Evolutionary conservation across 2,113 vertebrate genomes (phyloP), one percentile per base, ranked within the genome.

Genomic region (Clarias gariepinus): DNA sequence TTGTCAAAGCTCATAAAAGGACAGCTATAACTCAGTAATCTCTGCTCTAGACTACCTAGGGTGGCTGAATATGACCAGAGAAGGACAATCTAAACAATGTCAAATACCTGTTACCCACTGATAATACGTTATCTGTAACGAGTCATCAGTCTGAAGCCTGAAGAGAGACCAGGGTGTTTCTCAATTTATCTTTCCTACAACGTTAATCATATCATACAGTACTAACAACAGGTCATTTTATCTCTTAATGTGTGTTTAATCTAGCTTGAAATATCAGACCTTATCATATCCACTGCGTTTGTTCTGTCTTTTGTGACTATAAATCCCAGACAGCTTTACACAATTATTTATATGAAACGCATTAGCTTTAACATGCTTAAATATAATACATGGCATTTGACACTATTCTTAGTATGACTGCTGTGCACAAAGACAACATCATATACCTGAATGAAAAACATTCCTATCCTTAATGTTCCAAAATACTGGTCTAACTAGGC

Each of bases 221-320:
- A 47, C 57, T 76, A 61, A 77, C 57, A 53, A 76, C 0, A 25
- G 57, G 60, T 64, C 41, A 53, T 85, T 76, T 64, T 64, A 53
- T 74, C 25, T 30, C 18, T 28, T 63, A 76, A 84, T 74, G 30
- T 74, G 18, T 84, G 52, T 73, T 84, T 74, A 58, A 69, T 55
- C 53, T 58, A 83, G 8, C 36, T 64, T 55, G 25, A 82, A 68
- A 53, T 82, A 36, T 6, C 33, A 64, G 33, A n/a, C 23, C 81
- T 41, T 28, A 28, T 61, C 19, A 41, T 61, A 66, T 53, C n/a
- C 36, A 64, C 55, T 52, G 21, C 0, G 3, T 21, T 30, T 79
- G 13, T 25, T 52, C 4, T 3, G 2, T 21, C 5, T 57, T 78
- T 53, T n/a, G 52, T 78, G 23, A n/a, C 80, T 63, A 33, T 47